Percentiles rank a stretch among this genome's conserved stretches.
Evolutionary conservation across 2,797 vertebrate genomes (phyloP).

Genomic region (Coilia nasus): DNA sequence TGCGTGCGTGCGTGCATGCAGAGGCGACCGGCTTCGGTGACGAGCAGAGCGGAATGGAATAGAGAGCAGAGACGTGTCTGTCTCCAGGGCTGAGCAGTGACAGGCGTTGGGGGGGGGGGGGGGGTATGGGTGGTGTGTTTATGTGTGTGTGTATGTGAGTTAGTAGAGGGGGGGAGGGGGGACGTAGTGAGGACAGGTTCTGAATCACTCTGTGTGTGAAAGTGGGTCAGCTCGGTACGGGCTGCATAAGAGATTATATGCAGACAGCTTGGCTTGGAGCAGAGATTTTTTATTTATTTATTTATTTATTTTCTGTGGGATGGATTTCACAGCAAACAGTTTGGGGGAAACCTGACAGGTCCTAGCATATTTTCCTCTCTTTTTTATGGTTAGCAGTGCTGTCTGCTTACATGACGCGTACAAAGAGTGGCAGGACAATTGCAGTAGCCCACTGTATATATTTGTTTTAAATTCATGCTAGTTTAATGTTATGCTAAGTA

Average conservation of each 20-base stretch:
- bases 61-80: slow-evolving; percentile 12
- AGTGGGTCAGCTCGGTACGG: slow-evolving; percentile 8
- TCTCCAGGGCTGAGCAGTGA: slow-evolving; percentile 3
- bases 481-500: background rate
- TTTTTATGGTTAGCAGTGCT: background rate
- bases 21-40: background rate
- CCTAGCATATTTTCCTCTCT: background rate
- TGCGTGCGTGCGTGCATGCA: background rate
- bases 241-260: slow-evolving; percentile 51
- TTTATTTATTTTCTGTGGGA: slow-evolving; percentile 39
- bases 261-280: slow-evolving; percentile 50
- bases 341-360: background rate
- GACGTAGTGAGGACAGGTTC: slow-evolving; percentile 44
- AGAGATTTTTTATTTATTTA: slow-evolving; percentile 50
- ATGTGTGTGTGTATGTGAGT: slow-evolving; percentile 2
- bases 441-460: background rate
- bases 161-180: slow-evolving; percentile 26
- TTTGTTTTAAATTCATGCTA: background rate
- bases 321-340: slow-evolving; percentile 43
- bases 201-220: slow-evolving; percentile 18
- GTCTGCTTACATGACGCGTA: background rate
- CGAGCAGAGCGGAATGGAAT: background rate
- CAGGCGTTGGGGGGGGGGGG: background rate
- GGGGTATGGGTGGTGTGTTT: background rate
- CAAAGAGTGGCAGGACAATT: background rate